Evolutionary conservation across 2,888 invertebrate genomes (phyloP).

Genomic region (Tenodera sinensis): DNA sequence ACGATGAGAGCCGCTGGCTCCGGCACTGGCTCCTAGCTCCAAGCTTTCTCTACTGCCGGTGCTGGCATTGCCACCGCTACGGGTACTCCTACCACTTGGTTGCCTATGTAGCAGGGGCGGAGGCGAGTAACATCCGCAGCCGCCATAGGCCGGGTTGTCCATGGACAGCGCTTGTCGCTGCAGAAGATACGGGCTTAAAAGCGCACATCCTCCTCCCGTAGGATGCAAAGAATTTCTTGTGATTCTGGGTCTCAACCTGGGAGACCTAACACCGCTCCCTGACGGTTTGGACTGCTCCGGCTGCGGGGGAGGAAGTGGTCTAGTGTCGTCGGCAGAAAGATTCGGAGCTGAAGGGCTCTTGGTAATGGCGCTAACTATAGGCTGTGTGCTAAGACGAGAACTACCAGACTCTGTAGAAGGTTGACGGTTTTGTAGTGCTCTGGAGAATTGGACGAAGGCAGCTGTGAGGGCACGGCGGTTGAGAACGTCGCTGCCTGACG

Average conservation of each 20-base stretch:
- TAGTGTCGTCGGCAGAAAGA: conserved; percentile 45
- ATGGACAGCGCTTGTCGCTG: conserved; percentile 80
- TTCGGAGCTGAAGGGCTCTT: conserved; percentile 61
- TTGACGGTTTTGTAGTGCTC: conserved; percentile 36
- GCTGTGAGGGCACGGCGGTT: conserved; percentile 45
- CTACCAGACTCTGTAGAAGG: conserved; percentile 27
- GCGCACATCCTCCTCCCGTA: conserved; percentile 48
- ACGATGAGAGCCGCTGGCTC: conserved; percentile 32
- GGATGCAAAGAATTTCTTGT: conserved; percentile 24
- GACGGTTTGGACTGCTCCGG: background rate
- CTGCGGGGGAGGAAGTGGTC: conserved; percentile 33
- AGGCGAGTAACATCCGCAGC: conserved; percentile 35
- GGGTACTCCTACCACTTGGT: conserved; percentile 31
- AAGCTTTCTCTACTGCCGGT: conserved; percentile 50
- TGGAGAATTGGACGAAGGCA: conserved; percentile 50
- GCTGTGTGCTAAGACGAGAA: background rate
- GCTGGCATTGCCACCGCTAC: conserved; percentile 7
- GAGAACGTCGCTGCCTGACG: conserved; percentile 25
- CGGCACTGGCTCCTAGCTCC: conserved; percentile 40
- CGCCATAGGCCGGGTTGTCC: conserved; percentile 55
- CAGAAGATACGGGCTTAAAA: conserved; percentile 59
- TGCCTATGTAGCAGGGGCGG: conserved; percentile 35
- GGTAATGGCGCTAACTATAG: conserved; percentile 36
- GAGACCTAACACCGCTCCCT: background rate
- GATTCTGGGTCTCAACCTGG: background rate